Conservation (phyloP, 2,888 invertebrate species). For the Pyrocoelia pectoralis region DNA sequence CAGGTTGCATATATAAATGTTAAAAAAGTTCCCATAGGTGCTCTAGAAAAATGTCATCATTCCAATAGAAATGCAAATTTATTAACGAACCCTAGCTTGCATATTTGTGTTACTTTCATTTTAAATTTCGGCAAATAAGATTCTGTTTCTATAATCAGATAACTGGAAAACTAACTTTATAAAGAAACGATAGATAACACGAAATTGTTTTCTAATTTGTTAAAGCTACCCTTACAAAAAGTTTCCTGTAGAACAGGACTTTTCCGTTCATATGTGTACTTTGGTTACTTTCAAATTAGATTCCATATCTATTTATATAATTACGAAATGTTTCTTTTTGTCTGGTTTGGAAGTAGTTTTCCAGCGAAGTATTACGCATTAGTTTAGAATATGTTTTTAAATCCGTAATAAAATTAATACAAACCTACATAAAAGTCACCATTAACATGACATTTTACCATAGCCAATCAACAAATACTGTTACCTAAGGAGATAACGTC, state of each 20-base stretch:
- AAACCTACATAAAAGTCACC: constrained; percentile 39
- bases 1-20: constrained; percentile 55
- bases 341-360: not conserved
- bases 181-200: too few species aligned
- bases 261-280: too few species aligned
- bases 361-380: not conserved
- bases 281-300: not conserved
- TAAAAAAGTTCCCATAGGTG: constrained; percentile 54
- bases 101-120: not conserved
- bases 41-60: constrained; percentile 53
- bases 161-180: too few species aligned
- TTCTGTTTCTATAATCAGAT: not conserved
- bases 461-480: constrained; percentile 25
- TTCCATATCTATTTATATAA: not conserved
- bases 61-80: constrained; percentile 41
- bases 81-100: constrained; percentile 13
- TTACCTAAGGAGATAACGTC: constrained; percentile 30
- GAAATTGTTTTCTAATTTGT: too few species aligned
- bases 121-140: not conserved
- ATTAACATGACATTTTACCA: constrained; percentile 40
- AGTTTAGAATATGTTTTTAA: constrained; percentile 26
- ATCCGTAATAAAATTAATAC: constrained; percentile 39
- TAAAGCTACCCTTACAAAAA: too few species aligned
- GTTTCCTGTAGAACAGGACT: too few species aligned
- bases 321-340: not conserved